These are phyloP conservation scores for Simalia tracyae DNA, from an alignment of 2,797 vertebrate species.

Conservation along the genomic window DNA sequence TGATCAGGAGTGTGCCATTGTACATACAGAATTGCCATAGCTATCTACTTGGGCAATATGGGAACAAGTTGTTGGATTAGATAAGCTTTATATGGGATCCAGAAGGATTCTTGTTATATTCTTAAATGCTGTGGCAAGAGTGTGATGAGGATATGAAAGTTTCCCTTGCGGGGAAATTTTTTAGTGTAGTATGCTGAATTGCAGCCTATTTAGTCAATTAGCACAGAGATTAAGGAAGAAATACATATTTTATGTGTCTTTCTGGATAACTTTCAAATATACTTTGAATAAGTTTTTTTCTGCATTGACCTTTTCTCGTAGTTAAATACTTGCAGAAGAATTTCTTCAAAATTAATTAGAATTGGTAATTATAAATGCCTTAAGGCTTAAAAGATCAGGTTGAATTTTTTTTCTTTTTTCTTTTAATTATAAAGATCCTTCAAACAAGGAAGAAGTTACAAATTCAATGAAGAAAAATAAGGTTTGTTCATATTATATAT, in stretches of 20 bases:
- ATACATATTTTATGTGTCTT: not conserved
- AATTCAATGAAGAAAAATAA: slow-evolving; percentile 66
- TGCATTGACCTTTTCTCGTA: not conserved
- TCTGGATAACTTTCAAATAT: not conserved
- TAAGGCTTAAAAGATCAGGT: slow-evolving; percentile 13
- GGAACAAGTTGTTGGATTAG: not conserved
- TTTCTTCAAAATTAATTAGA: not conserved
- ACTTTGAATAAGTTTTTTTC: not conserved
- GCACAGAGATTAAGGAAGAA: not conserved
- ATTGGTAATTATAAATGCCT: not conserved
- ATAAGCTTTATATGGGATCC: not conserved
- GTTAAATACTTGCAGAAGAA: not conserved
- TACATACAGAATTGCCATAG: not conserved
- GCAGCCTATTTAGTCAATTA: not conserved
- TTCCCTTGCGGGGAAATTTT: not conserved
- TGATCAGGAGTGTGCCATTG: not conserved
- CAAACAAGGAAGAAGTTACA: slow-evolving; percentile 62
- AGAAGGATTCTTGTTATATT: not conserved
- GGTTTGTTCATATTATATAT: slow-evolving; percentile 68
- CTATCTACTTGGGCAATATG: not conserved
- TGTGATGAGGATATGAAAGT: not conserved
- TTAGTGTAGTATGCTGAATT: not conserved
- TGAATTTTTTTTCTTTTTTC: not conserved
- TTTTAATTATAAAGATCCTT: slow-evolving; percentile 48
- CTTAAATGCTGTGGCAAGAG: not conserved